Evolutionary conservation across 2,888 invertebrate species (phyloP).

Genomic region (Cheilosia vulpina): DNA sequence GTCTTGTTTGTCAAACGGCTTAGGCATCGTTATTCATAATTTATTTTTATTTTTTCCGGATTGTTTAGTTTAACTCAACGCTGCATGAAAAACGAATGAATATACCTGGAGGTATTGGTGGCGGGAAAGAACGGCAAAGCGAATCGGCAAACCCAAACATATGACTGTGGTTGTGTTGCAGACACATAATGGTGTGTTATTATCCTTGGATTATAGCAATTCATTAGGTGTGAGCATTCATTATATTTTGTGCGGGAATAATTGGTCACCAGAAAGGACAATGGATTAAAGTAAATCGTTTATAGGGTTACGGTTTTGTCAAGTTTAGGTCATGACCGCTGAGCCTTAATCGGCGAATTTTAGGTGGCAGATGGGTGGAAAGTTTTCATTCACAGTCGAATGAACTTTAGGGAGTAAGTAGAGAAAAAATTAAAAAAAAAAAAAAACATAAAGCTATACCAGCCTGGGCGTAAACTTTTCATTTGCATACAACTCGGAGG

Average conservation of each 20-base stretch:
- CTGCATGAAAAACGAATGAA: conserved; percentile 4
- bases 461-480: no score
- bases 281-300: conserved; percentile 20
- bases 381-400: no score
- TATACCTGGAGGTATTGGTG: conserved; percentile 1
- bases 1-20: conserved; percentile 61
- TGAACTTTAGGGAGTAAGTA: no score
- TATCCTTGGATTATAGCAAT: conserved; percentile 62
- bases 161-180: conserved; percentile 19
- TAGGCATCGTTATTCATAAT: conserved; percentile 63
- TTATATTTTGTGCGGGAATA: conserved; percentile 36
- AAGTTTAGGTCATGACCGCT: conserved; percentile 12
- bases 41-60: conserved; percentile 21
- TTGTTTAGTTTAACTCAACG: conserved; percentile 23
- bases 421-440: no score
- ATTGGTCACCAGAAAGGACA: conserved; percentile 21
- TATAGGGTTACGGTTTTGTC: conserved; percentile 10
- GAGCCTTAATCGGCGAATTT: no score
- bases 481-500: no score
- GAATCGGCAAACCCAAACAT: conserved; percentile 25
- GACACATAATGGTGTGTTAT: conserved; percentile 57
- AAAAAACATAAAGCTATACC: no score
- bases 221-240: conserved; percentile 50
- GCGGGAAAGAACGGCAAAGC: no score
- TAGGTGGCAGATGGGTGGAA: no score